phyloP scores from a whole-genome alignment of 2,888 invertebrate genomes.

The Girardia tigrina region DNA sequence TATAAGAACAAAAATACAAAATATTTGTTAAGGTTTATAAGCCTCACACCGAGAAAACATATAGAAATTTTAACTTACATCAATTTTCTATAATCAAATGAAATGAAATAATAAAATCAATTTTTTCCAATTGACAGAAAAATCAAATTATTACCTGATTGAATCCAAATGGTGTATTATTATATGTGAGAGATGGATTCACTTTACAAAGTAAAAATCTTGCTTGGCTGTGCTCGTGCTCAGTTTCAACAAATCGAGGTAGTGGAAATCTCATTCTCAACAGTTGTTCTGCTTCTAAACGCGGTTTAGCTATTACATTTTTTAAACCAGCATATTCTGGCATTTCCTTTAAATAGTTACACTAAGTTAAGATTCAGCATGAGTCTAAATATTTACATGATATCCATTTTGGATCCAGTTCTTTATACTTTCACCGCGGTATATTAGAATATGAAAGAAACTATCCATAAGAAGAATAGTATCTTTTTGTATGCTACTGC shows the following conservation, averaged over 20 bases:
- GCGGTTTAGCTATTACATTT: constrained; percentile 81
- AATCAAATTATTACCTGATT: neutral
- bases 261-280: constrained; percentile 88
- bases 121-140: too few relatives aligned
- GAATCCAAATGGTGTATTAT: constrained; percentile 49
- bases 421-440: constrained; percentile 92
- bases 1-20: too few relatives aligned
- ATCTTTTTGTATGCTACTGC: constrained; percentile 90
- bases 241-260: constrained; percentile 94
- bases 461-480: constrained; percentile 96
- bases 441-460: constrained; percentile 98
- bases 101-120: too few relatives aligned
- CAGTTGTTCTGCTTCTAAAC: constrained; percentile 92
- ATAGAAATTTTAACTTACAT: too few relatives aligned
- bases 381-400: too few relatives aligned
- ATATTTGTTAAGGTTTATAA: too few relatives aligned
- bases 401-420: constrained; percentile 89
- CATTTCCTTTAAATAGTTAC: constrained; percentile 62
- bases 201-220: constrained; percentile 94
- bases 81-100: too few relatives aligned
- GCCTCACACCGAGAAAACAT: too few relatives aligned
- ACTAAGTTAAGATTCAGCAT: neutral
- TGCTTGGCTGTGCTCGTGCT: constrained; percentile 97
- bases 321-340: constrained; percentile 94
- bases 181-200: constrained; percentile 98